A percentile compares a stretch with the other conserved stretches of the same genome.
Evolutionary conservation across 2,797 vertebrate species (phyloP).

Genomic region (Pachyuromys duprasi): DNA sequence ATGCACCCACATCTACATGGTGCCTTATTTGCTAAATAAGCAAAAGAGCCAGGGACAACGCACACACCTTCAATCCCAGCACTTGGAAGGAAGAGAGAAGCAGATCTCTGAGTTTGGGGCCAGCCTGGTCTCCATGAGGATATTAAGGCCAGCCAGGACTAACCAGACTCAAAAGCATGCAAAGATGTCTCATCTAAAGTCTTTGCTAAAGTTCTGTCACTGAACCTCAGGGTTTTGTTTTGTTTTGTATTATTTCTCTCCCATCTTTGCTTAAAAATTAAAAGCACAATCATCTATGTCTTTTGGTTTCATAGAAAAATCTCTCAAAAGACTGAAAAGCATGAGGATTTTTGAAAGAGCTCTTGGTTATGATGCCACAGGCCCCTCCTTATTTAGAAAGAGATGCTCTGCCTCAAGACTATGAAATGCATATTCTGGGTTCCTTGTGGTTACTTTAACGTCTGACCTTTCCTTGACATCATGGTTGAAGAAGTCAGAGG

Average conservation of each 20-base stretch:
- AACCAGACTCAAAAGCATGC: not conserved
- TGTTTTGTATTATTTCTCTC: constrained; percentile 63
- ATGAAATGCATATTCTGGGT: constrained; percentile 66
- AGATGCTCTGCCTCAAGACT: constrained; percentile 62
- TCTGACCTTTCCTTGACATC: constrained; percentile 75
- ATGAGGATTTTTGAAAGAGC: constrained; percentile 61
- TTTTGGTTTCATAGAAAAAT: constrained; percentile 59
- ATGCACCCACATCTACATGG: fast-evolving
- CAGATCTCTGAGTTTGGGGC: not conserved
- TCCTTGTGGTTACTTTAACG: constrained; percentile 78
- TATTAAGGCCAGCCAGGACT: not conserved
- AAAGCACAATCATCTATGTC: not conserved
- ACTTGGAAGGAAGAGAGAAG: not conserved
- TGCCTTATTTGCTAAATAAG: not conserved
- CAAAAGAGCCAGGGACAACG: not conserved
- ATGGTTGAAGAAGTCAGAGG: constrained; percentile 44
- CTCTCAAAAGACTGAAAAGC: constrained; percentile 66
- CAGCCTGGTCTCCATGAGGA: not conserved
- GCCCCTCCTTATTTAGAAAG: constrained; percentile 59
- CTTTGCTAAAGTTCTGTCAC: constrained; percentile 42
- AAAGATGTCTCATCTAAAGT: not conserved
- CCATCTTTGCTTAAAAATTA: constrained; percentile 64
- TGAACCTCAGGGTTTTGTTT: constrained; percentile 27
- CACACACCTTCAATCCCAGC: not conserved
- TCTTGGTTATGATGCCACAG: constrained; percentile 71